Conservation (phyloP, 2,113 vertebrate species). For the Bucco capensis region DNA sequence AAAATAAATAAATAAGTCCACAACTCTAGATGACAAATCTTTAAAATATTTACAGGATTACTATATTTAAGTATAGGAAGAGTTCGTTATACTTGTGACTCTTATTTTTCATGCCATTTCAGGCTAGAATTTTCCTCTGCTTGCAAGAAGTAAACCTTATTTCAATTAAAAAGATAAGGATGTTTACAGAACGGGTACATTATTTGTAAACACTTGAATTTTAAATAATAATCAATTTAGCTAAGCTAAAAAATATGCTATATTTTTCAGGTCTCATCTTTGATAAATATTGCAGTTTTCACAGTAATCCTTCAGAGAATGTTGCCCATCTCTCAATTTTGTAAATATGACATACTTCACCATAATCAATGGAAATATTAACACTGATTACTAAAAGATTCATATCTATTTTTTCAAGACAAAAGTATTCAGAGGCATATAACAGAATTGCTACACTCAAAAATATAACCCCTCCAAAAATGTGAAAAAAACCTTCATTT, state of each 20-base stretch:
- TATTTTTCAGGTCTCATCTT: not conserved
- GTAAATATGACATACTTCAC: not conserved
- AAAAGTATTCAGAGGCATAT: not conserved
- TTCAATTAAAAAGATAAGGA: not conserved
- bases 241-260: not conserved
- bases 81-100: not conserved
- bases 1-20: not conserved
- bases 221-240: not conserved
- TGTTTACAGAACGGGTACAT: not conserved
- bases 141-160: not conserved
- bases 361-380: not conserved
- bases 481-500: too few species aligned
- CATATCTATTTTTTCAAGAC: not conserved
- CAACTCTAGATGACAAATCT: not conserved
- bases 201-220: not conserved
- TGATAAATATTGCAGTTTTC: not conserved
- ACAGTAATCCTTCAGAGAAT: not conserved
- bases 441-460: not conserved
- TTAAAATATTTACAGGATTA: not conserved
- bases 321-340: not conserved
- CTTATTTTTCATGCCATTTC: not conserved
- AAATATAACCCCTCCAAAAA: not conserved
- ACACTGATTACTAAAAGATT: not conserved
- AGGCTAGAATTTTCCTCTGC: not conserved
- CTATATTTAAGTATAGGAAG: not conserved